Evolutionary conservation across 1,140 invertebrate genomes (phyloP).

Genomic region (Ruditapes philippinarum): DNA sequence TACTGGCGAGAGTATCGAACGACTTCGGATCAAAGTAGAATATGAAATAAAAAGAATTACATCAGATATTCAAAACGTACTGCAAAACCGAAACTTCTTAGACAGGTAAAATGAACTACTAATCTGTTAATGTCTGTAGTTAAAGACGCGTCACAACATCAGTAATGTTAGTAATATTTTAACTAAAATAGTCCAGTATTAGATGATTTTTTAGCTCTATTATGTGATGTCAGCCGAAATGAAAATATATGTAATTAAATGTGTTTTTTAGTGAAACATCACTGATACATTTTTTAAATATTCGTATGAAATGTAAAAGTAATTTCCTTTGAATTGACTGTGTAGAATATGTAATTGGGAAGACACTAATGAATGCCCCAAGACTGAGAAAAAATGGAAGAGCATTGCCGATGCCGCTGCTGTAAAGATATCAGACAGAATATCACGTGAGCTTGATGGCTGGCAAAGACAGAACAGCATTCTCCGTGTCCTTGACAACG

Average conservation of each 20-base stretch:
- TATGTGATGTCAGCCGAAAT: too few species aligned
- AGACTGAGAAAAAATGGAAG: slow-evolving; percentile 26
- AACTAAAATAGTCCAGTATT: too few species aligned
- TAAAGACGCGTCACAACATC: too few species aligned
- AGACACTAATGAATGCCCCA: slow-evolving; percentile 9
- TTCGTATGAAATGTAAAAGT: too few species aligned
- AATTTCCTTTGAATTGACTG: too few species aligned
- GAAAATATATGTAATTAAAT: too few species aligned
- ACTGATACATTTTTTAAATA: too few species aligned
- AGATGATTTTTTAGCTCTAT: too few species aligned
- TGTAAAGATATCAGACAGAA: slow-evolving; percentile 17
- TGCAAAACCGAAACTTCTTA: not conserved
- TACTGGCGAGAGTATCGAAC: slow-evolving; percentile 15
- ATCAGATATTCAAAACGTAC: not conserved
- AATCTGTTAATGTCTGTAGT: too few species aligned
- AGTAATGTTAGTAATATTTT: too few species aligned
- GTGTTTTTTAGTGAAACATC: too few species aligned
- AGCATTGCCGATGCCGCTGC: slow-evolving; percentile 15
- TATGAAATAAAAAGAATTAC: slow-evolving; percentile 52
- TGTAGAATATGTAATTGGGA: slow-evolving; percentile 44
- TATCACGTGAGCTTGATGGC: slow-evolving; percentile 9
- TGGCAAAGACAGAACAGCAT: slow-evolving; percentile 42
- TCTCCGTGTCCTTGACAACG: not conserved
- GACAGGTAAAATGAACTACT: too few species aligned
- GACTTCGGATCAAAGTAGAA: slow-evolving; percentile 29